Conservation (phyloP, 1,140 invertebrate genomes). For the Periplaneta americana region DNA sequence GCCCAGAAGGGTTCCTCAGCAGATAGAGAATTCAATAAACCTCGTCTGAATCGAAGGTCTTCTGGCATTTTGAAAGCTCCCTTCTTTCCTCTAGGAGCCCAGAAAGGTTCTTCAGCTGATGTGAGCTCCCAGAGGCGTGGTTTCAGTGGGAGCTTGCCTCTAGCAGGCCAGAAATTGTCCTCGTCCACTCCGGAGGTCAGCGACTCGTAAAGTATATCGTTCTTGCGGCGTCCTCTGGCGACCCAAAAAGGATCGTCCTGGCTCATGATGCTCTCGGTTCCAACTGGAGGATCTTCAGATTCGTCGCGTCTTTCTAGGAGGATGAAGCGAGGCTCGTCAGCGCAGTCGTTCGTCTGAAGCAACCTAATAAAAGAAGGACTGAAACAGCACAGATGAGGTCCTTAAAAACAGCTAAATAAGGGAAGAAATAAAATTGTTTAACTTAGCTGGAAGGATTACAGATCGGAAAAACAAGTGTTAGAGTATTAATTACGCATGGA, state of each 20-base stretch:
- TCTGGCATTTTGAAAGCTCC: neutral
- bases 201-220: neutral
- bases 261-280: neutral
- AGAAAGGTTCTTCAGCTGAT: neutral
- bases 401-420: neutral
- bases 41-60: neutral
- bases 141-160: neutral
- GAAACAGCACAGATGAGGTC: too few species aligned
- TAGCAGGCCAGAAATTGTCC: neutral
- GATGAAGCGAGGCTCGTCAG: neutral
- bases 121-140: too few species aligned
- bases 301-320: neutral
- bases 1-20: neutral
- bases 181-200: neutral
- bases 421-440: too few species aligned
- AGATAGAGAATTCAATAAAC: neutral
- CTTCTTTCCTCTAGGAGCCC: neutral
- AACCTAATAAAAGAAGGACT: neutral
- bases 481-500: too few species aligned
- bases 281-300: neutral
- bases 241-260: slow-evolving; percentile 1
- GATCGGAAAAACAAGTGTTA: too few species aligned
- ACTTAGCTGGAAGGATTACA: too few species aligned
- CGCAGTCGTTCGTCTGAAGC: neutral
- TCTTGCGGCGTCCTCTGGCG: neutral